These are phyloP conservation scores for Pseudococcus viburni DNA, from an alignment of 2,888 invertebrate genomes.

Conservation along the genomic window DNA sequence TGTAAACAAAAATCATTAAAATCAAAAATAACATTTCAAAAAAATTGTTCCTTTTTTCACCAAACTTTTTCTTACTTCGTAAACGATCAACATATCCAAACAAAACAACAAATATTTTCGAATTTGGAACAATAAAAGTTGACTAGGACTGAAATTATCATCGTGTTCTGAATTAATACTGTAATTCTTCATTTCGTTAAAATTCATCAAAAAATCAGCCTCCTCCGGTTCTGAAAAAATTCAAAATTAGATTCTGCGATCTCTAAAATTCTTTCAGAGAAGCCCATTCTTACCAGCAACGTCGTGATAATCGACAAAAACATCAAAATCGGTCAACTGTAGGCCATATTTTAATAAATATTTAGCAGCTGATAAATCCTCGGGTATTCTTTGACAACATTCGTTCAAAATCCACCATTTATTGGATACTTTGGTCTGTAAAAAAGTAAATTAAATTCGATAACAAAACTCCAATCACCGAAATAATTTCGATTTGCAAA, in stretches of 20 bases:
- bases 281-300: slow-evolving; percentile 61
- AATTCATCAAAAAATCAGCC: not conserved
- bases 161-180: slow-evolving; percentile 38
- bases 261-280: not conserved
- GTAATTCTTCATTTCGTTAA: slow-evolving; percentile 44
- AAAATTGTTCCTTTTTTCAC: not conserved
- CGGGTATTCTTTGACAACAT: slow-evolving; percentile 82
- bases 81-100: slow-evolving; percentile 61
- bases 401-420: slow-evolving; percentile 86
- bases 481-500: not conserved
- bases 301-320: slow-evolving; percentile 68
- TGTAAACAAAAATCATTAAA: slow-evolving; percentile 54
- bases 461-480: not conserved
- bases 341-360: slow-evolving; percentile 83
- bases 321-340: slow-evolving; percentile 77
- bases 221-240: slow-evolving; percentile 52
- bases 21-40: not conserved
- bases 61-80: slow-evolving; percentile 35
- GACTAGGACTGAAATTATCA: slow-evolving; percentile 58
- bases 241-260: not conserved
- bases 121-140: slow-evolving; percentile 62
- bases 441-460: slow-evolving; percentile 47
- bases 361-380: slow-evolving; percentile 80
- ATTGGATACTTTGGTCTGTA: slow-evolving; percentile 78
- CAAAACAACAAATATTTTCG: slow-evolving; percentile 64